A percentile compares a stretch with the other conserved stretches of the same genome.
These are phyloP conservation scores for Nomada goodeniana DNA, from an alignment of 2,888 invertebrate genomes.

Conservation along the genomic window DNA sequence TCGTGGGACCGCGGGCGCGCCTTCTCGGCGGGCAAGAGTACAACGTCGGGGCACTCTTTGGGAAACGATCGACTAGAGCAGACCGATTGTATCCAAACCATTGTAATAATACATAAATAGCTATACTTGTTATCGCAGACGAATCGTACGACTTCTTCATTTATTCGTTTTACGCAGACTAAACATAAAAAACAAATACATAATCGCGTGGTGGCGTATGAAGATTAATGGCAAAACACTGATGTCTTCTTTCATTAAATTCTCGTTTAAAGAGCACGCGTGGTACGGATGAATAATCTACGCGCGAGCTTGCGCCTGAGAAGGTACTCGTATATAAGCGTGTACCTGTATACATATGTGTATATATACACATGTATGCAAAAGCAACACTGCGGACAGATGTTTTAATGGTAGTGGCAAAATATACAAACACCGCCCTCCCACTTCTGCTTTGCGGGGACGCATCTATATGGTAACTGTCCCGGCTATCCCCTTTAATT, in stretches of 20 bases:
- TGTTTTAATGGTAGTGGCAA: conserved; percentile 14
- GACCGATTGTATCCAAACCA: too few species aligned
- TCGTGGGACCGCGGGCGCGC: too few species aligned
- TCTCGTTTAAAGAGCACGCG: conserved; percentile 36
- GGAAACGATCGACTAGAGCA: too few species aligned
- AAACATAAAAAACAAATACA: conserved; percentile 9
- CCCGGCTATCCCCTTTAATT: neutral
- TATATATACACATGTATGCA: too few species aligned
- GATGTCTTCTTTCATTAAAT: conserved; percentile 40
- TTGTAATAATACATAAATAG: too few species aligned
- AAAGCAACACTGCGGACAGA: neutral
- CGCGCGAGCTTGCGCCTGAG: conserved; percentile 2
- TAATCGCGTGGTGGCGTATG: conserved; percentile 1
- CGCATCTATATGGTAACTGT: conserved; percentile 6
- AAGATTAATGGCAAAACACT: conserved; percentile 38
- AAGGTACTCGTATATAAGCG: neutral
- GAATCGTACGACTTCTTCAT: too few species aligned
- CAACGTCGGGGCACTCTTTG: too few species aligned
- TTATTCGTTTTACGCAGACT: too few species aligned
- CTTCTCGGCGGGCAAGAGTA: too few species aligned
- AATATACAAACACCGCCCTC: conserved; percentile 13
- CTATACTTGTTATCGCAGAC: too few species aligned
- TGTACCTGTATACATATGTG: neutral
- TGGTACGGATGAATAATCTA: conserved; percentile 39
- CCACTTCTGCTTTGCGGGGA: neutral